Evolutionary conservation across 2,888 invertebrate genomes (phyloP), one percentile per base, ranked within the genome.

Genomic region (Rhyacophila evoluta): DNA sequence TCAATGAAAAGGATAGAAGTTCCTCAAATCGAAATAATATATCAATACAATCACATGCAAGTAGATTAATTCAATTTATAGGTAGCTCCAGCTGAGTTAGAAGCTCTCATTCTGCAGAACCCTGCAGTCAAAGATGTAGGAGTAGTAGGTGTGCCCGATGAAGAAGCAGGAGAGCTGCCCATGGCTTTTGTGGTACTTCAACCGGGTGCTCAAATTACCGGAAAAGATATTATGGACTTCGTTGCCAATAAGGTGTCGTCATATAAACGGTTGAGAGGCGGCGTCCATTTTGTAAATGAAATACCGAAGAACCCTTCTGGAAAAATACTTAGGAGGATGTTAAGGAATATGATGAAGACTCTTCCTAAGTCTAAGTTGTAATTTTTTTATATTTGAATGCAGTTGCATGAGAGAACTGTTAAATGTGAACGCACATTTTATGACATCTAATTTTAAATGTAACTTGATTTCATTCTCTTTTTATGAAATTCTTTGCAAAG

Each of bases 21-120:
- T n/a, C n/a, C n/a, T n/a, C n/a, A n/a, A n/a, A n/a, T n/a, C n/a
- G n/a, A n/a, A n/a, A n/a, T n/a, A n/a, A n/a, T n/a, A n/a, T n/a
- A n/a, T n/a, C n/a, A n/a, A n/a, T n/a, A n/a, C n/a, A n/a, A n/a
- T n/a, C n/a, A n/a, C n/a, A n/a, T n/a, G n/a, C n/a, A n/a, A n/a
- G n/a, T n/a, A n/a, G n/a, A n/a, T n/a, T n/a, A 41, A 2, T 41
- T 41, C 29, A 4, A 36, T 72, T 11, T 12, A 0, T 84, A 93
- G 92, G 93, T 92, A 41, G 94, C 97, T 0, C 97, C 97, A 2
- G 96, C 97, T 0, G 97, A 97, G 87, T 87, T 97, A 41, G 97
- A 97, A 87, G 93, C 93, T 19, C 84, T 97, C 72, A 86, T 97
- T 39, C 87, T 96, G 74, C 92, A 92, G 38, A 92, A 95, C 88